Conservation (phyloP, 2,113 vertebrate species). For the Rutilus rutilus region DNA sequence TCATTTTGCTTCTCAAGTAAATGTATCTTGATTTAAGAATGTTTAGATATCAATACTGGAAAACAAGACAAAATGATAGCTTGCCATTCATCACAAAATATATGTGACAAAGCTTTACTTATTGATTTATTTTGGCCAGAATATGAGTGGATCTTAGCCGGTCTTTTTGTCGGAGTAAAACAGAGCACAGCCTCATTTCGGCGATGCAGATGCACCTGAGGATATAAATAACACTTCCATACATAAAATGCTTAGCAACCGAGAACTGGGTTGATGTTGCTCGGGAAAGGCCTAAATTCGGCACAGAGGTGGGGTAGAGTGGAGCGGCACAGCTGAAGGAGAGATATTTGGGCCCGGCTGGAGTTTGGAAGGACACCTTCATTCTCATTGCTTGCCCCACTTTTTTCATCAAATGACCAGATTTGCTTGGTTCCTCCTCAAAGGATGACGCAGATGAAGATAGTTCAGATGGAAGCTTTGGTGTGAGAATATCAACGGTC, state of each 20-base stretch:
- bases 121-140: not conserved
- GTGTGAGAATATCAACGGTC: not conserved
- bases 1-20: too few species aligned
- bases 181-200: constrained; percentile 63
- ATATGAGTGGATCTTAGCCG: constrained; percentile 17
- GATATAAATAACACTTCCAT: constrained; percentile 76
- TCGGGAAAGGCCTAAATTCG: constrained; percentile 60
- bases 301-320: constrained; percentile 46
- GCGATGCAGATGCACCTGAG: constrained; percentile 72
- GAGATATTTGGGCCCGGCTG: constrained; percentile 51
- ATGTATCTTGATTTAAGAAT: not conserved
- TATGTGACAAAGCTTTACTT: not conserved
- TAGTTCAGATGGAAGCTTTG: not conserved
- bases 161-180: constrained; percentile 52
- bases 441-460: constrained; percentile 18
- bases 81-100: not conserved
- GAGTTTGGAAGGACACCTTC: constrained; percentile 38
- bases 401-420: constrained; percentile 43
- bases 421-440: constrained; percentile 31
- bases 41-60: not conserved
- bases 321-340: constrained; percentile 44
- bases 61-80: not conserved
- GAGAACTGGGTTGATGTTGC: constrained; percentile 73
- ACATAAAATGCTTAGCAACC: constrained; percentile 67
- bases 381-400: constrained; percentile 49